Conservation (phyloP, 2,888 invertebrate genomes). For the Drosophila pegasa region DNA sequence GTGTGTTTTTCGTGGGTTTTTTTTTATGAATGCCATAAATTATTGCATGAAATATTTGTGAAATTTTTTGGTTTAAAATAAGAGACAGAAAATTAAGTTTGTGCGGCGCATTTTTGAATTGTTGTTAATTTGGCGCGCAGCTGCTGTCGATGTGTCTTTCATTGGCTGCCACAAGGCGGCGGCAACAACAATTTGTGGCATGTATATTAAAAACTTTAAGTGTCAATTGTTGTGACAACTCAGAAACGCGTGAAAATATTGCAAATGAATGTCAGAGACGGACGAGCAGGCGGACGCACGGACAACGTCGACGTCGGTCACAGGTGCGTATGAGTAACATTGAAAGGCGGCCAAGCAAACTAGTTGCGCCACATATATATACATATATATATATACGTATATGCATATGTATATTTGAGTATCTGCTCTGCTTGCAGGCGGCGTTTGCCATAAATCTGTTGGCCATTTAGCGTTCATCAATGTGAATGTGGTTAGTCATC, state of each 20-base stretch:
- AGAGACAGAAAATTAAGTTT: slow-evolving; percentile 69
- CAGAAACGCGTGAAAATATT: slow-evolving; percentile 73
- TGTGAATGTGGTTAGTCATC: slow-evolving; percentile 65
- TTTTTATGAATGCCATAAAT: slow-evolving; percentile 72
- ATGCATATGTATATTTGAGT: slow-evolving; percentile 3
- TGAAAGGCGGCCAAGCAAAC: slow-evolving; percentile 75
- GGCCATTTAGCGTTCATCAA: slow-evolving; percentile 78
- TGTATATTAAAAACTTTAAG: slow-evolving; percentile 74
- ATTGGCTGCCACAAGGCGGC: slow-evolving; percentile 46
- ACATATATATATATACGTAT: slow-evolving; percentile 4
- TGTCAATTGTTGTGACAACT: slow-evolving; percentile 81
- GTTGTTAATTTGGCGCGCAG: slow-evolving; percentile 71
- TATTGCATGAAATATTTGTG: slow-evolving; percentile 69
- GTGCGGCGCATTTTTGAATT: slow-evolving; percentile 58
- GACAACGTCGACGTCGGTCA: slow-evolving; percentile 48
- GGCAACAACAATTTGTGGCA: slow-evolving; percentile 46
- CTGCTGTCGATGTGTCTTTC: slow-evolving; percentile 79
- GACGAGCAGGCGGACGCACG: slow-evolving; percentile 36
- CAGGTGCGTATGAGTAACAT: slow-evolving; percentile 79
- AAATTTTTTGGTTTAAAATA: slow-evolving; percentile 58
- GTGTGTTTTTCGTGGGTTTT: slow-evolving; percentile 11
- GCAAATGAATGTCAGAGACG: slow-evolving; percentile 69
- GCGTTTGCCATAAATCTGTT: slow-evolving; percentile 72
- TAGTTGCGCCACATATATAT: slow-evolving; percentile 50
- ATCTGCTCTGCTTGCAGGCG: slow-evolving; percentile 41